A percentile compares a stretch with the other conserved stretches of the same genome.
Conservation (phyloP, 2,797 vertebrate species). For the Thunnus albacares region DNA sequence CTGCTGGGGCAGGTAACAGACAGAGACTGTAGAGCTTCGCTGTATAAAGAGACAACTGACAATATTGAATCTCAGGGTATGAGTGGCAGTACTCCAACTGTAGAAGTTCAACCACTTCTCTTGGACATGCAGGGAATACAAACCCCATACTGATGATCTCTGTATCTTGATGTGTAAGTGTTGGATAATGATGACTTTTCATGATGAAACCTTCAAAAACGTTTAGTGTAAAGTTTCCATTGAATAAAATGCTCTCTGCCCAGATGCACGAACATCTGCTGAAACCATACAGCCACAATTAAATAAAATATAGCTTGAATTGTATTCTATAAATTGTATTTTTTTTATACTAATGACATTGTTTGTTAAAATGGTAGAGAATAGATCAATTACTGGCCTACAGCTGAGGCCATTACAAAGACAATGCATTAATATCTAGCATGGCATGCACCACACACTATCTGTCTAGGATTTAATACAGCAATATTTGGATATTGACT, state of each 20-base stretch:
- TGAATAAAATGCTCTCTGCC: not conserved
- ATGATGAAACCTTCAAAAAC: not conserved
- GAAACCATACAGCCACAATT: not conserved
- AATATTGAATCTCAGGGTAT: constrained; percentile 24
- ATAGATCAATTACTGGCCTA: not conserved
- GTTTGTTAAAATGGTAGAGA: not conserved
- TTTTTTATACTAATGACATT: constrained; percentile 4
- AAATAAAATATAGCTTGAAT: constrained; percentile 27
- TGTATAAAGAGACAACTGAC: constrained; percentile 54
- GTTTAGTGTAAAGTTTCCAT: constrained; percentile 12
- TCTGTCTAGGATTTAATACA: not conserved
- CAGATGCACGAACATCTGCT: constrained; percentile 8
- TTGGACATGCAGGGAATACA: constrained; percentile 53
- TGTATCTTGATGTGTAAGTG: not conserved
- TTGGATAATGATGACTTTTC: not conserved
- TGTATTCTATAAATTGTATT: not conserved
- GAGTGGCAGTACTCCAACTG: constrained; percentile 21
- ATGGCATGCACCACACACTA: not conserved
- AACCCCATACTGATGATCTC: constrained; percentile 26
- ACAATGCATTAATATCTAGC: not conserved
- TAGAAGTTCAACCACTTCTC: constrained; percentile 41
- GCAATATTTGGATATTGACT: not conserved
- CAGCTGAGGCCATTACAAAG: not conserved
- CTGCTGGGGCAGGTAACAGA: constrained; percentile 47
- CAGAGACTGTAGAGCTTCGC: constrained; percentile 41